phyloP scores from a whole-genome alignment of 2,797 vertebrate genomes.

The Trachops cirrhosus region DNA sequence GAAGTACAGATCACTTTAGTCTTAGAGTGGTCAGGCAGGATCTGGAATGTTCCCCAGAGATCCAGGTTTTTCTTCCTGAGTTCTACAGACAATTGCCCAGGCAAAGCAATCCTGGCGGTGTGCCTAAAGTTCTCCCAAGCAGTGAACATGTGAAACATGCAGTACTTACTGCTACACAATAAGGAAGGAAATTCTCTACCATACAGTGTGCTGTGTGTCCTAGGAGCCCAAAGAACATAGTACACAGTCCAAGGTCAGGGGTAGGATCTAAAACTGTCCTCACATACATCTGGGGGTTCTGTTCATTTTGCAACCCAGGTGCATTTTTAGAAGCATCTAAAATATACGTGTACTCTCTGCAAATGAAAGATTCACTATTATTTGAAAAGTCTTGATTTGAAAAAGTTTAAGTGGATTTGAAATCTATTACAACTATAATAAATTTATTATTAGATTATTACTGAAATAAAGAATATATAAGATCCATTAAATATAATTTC shows the following conservation, averaged over 20 bases:
- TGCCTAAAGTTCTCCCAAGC: background rate
- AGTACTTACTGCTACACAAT: background rate
- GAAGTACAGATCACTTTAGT: background rate
- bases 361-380: background rate
- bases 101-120: background rate
- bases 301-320: background rate
- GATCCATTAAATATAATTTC: background rate
- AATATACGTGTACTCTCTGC: background rate
- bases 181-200: background rate
- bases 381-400: background rate
- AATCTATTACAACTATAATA: background rate
- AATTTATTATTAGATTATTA: background rate
- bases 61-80: background rate
- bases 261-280: background rate
- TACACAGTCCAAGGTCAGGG: background rate
- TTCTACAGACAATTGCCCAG: background rate
- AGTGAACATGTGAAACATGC: background rate
- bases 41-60: background rate
- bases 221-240: background rate
- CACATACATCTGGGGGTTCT: background rate
- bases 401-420: background rate
- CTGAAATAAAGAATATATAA: background rate
- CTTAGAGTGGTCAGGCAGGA: background rate
- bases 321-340: background rate
- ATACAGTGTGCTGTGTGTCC: rapidly evolving